These are phyloP conservation scores for Teinopalpus imperialis DNA, from an alignment of 2,888 invertebrate species.

Conservation along the genomic window DNA sequence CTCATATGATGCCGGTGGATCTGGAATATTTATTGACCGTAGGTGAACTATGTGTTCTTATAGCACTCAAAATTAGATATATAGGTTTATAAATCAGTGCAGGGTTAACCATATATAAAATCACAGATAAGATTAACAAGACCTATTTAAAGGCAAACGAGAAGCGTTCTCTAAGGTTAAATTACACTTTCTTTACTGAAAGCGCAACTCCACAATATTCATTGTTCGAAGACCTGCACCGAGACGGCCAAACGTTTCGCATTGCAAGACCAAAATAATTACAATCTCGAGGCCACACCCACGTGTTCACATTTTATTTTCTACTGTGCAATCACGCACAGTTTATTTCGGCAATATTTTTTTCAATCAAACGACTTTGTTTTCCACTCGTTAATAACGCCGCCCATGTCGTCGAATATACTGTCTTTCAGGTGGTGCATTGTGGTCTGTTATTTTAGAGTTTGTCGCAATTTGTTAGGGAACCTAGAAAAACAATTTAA, in stretches of 20 bases:
- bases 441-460: background rate
- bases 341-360: constrained; percentile 40
- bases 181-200: constrained; percentile 1
- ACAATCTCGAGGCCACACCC: constrained; percentile 65
- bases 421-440: constrained; percentile 5
- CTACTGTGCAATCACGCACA: constrained; percentile 41
- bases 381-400: constrained; percentile 26
- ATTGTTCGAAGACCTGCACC: constrained; percentile 20
- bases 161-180: too few species aligned
- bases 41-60: too few species aligned
- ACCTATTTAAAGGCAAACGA: too few species aligned
- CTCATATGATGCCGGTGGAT: too few species aligned
- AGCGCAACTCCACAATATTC: constrained; percentile 2
- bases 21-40: too few species aligned
- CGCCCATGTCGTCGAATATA: constrained; percentile 1
- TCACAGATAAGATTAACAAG: too few species aligned
- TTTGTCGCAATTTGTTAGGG: too few species aligned
- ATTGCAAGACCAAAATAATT: constrained; percentile 66
- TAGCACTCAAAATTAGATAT: too few species aligned
- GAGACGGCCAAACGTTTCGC: constrained; percentile 29
- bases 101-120: too few species aligned
- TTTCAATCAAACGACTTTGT: constrained; percentile 40
- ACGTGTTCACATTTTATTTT: constrained; percentile 56
- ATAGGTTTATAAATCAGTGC: too few species aligned
- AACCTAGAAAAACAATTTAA: too few species aligned